Evolutionary conservation across 2,113 vertebrate species (phyloP), one percentile per base, ranked within the genome.

Genomic region (Mobula birostris): DNA sequence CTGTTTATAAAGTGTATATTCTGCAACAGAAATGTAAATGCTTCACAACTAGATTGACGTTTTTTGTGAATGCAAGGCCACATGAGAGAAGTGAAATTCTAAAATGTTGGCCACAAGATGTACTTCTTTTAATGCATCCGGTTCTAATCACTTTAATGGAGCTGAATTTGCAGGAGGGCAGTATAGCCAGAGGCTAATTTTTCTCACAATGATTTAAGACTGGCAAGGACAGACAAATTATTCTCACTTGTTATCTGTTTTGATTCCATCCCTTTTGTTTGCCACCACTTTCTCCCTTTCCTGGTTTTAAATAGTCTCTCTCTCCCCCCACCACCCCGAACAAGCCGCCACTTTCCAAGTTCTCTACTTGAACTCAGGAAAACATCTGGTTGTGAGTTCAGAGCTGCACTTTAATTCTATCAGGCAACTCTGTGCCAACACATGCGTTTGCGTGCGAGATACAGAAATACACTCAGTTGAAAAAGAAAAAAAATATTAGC

Each of bases 311-410:
- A 92, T 27, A 72, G 68, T 40, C 78, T 14, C 32, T 4, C 77
- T 5, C 66, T 5, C 66, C 66, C 66, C 7, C 66, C 63, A 8
- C 66, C 66, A 8, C 68, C 63, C 32, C 74, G 19, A 24, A 40
- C 90, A 24, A 56, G 91, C 70, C 27, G 66, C 83, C 83, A 87
- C 83, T 87, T 61, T 90, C 85, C 32, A n/a, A n/a, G 66, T 27
- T 58, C 27, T 85, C 82, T 48, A 63, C 61, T 27, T 74, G 68
- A 74, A 72, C n/a, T 92, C n/a, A 12, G 88, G 15, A 58, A 72
- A 92, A 93, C 91, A 93, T 93, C 91, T 93, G 91, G 21, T 56
- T 74, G 70, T 74, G 90, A 32, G 32, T 92, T 72, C 68, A 92
- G 19, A 40, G 61, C 88, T 68, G 66, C 27, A 40, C 70, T 76